phyloP scores from a whole-genome alignment of 1,140 invertebrate genomes.

The Drosophila pandora region DNA sequence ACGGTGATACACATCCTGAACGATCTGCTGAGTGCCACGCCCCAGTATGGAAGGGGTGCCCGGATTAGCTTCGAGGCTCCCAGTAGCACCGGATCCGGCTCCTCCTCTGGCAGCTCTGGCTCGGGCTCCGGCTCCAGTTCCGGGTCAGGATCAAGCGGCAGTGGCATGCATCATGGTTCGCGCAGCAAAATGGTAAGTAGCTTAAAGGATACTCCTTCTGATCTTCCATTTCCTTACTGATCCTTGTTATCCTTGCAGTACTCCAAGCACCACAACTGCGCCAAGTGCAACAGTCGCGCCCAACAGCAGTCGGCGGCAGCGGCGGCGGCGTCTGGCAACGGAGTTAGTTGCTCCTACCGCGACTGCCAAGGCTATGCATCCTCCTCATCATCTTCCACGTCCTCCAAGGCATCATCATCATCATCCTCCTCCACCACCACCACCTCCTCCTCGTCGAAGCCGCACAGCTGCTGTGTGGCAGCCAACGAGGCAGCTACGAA shows the following conservation, averaged over 20 bases:
- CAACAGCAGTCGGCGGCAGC: slow-evolving; percentile 44
- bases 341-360: slow-evolving; percentile 59
- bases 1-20: slow-evolving; percentile 98
- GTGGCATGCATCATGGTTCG: slow-evolving; percentile 44
- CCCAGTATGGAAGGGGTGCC: slow-evolving; percentile 85
- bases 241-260: slow-evolving; percentile 36
- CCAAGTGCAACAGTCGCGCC: slow-evolving; percentile 66
- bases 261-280: slow-evolving; percentile 72
- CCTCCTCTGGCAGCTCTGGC: slow-evolving; percentile 7
- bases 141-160: slow-evolving; percentile 21
- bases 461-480: slow-evolving; percentile 28
- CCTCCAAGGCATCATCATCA: slow-evolving; percentile 13
- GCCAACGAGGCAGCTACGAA: slow-evolving; percentile 10
- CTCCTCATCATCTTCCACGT: background rate
- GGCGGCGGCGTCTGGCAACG: slow-evolving; percentile 23
- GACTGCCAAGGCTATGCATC: slow-evolving; percentile 70
- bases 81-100: slow-evolving; percentile 23
- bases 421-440: background rate
- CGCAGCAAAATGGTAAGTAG: slow-evolving; percentile 54
- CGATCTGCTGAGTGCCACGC: slow-evolving; percentile 94
- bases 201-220: background rate
- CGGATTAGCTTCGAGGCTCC: slow-evolving; percentile 84
- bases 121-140: slow-evolving; percentile 34
- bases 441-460: slow-evolving; percentile 10
- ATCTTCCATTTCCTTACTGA: too few species aligned